Percentiles rank a stretch among this genome's conserved stretches.
These are phyloP conservation scores for Malthinus flaveolus DNA, from an alignment of 2,888 invertebrate species.

Conservation along the genomic window DNA sequence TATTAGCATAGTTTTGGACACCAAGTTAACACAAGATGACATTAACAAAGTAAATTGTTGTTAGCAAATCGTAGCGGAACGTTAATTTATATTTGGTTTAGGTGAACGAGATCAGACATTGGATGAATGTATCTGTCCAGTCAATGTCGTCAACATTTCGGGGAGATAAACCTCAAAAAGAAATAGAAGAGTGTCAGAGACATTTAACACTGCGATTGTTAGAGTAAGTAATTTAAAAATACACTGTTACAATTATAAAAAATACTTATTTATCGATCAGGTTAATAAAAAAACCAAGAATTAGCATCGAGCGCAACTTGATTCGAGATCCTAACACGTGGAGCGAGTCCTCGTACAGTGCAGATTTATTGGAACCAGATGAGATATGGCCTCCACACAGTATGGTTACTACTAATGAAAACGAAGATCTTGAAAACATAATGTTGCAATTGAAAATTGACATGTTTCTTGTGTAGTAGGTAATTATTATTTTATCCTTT, in stretches of 20 bases:
- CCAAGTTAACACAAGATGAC: conserved; percentile 70
- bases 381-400: conserved; percentile 58
- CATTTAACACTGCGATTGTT: conserved; percentile 56
- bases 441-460: no score
- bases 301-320: conserved; percentile 48
- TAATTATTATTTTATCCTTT: conserved; percentile 43
- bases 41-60: conserved; percentile 41
- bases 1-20: conserved; percentile 78
- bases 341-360: conserved; percentile 48
- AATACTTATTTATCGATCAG: conserved; percentile 38
- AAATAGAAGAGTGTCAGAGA: conserved; percentile 53
- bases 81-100: conserved; percentile 44
- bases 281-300: conserved; percentile 54
- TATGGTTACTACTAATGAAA: conserved; percentile 54
- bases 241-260: not conserved
- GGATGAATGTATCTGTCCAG: conserved; percentile 69
- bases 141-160: conserved; percentile 51
- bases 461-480: no score
- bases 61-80: no score
- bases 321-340: conserved; percentile 48
- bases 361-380: conserved; percentile 49
- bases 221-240: conserved; percentile 50
- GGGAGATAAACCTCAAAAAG: conserved; percentile 44
- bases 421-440: conserved; percentile 52
- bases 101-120: conserved; percentile 75